phyloP scores from a whole-genome alignment of 1,140 invertebrate genomes.

The Drosophila nikananu region DNA sequence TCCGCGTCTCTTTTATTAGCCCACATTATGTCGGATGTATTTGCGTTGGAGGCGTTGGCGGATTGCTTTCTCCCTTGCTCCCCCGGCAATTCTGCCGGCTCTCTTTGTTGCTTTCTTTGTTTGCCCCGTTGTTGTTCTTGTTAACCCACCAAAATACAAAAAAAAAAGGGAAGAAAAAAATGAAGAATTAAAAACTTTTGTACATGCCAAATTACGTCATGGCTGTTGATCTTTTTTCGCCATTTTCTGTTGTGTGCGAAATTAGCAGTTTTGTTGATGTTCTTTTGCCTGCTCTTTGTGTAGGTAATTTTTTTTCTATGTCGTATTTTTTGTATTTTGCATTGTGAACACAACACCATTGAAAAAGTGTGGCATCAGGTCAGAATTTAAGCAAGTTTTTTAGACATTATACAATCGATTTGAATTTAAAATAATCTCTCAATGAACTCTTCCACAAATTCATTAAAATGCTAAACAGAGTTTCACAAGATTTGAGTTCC shows the following conservation, averaged over 20 bases:
- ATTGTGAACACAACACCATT: conserved; percentile 8
- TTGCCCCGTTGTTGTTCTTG: conserved; percentile 39
- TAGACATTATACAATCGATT: conserved; percentile 10
- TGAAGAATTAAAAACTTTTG: conserved; percentile 63
- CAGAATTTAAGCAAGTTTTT: conserved; percentile 18
- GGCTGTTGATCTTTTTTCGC: conserved; percentile 35
- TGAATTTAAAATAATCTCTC: not conserved
- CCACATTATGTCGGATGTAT: conserved; percentile 65
- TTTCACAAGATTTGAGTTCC: not conserved
- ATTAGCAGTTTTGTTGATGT: conserved; percentile 39
- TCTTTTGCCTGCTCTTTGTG: conserved; percentile 15
- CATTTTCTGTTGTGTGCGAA: conserved; percentile 22
- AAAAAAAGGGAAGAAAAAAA: conserved; percentile 16
- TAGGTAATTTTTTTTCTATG: not conserved
- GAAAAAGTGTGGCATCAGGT: conserved; percentile 30
- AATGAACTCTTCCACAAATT: not conserved
- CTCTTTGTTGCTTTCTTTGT: conserved; percentile 34
- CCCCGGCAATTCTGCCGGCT: conserved; percentile 13
- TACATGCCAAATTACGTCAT: conserved; percentile 74
- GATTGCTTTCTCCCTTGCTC: conserved; percentile 26
- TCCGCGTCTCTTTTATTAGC: conserved; percentile 56
- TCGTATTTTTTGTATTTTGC: conserved; percentile 8
- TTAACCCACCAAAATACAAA: conserved; percentile 25
- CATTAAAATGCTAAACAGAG: not conserved
- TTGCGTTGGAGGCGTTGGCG: conserved; percentile 57